Percentiles rank a stretch among this genome's conserved stretches.
Evolutionary conservation across 1,140 invertebrate genomes (phyloP).

Genomic region (Theocolax elegans): DNA sequence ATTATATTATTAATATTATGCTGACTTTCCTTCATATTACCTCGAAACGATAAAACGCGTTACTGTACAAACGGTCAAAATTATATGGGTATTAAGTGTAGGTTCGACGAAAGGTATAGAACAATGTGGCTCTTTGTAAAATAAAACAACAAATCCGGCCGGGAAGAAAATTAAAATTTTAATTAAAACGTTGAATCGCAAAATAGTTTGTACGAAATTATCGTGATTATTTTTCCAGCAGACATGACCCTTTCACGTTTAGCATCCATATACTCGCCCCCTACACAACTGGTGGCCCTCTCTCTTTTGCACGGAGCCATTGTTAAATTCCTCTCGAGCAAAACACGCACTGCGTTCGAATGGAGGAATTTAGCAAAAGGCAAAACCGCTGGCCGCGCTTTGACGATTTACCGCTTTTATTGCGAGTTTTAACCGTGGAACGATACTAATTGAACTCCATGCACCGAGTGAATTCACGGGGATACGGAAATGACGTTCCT

Average conservation of each 20-base stretch:
- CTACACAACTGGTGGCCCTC: too few relatives aligned
- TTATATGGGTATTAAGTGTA: neutral
- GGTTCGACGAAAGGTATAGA: neutral
- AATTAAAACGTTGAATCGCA: constrained; percentile 31
- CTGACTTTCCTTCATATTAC: neutral
- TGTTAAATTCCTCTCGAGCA: constrained; percentile 23
- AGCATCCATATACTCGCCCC: neutral
- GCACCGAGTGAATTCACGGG: neutral
- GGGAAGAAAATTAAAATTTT: constrained; percentile 28
- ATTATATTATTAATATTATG: neutral
- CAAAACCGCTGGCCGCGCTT: constrained; percentile 43
- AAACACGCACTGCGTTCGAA: constrained; percentile 42
- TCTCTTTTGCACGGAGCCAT: too few relatives aligned
- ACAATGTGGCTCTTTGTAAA: constrained; percentile 6
- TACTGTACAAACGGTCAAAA: neutral
- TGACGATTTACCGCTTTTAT: constrained; percentile 48
- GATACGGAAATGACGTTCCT: constrained; percentile 9
- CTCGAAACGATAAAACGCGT: neutral
- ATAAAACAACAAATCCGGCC: neutral
- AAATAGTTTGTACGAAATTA: constrained; percentile 31
- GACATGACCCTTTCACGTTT: neutral
- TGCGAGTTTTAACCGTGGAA: constrained; percentile 46
- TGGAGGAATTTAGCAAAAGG: constrained; percentile 42
- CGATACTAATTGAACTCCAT: constrained; percentile 48
- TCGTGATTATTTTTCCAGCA: neutral